Conservation (phyloP, 2,888 invertebrate genomes). For the Sarcophaga subvicina region DNA sequence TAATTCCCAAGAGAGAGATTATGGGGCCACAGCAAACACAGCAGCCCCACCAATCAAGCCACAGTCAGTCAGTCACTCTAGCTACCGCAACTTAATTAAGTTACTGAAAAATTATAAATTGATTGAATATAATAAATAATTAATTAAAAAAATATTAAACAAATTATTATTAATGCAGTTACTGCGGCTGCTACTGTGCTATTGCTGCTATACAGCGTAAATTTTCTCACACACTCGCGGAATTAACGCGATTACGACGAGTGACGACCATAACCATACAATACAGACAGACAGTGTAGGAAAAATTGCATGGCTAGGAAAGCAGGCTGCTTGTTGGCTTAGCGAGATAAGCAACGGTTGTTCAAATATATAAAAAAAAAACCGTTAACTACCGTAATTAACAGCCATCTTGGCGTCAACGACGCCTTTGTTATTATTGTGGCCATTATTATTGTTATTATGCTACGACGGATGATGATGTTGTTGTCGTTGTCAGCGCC, state of each 20-base stretch:
- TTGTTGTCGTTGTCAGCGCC: neutral
- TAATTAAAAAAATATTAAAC: slow-evolving; percentile 17
- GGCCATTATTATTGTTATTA: too few species aligned
- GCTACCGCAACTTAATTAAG: slow-evolving; percentile 11
- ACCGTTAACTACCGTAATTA: slow-evolving; percentile 61
- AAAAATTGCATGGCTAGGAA: neutral
- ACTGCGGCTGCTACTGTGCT: too few species aligned
- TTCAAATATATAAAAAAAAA: slow-evolving; percentile 18
- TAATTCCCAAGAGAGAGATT: neutral
- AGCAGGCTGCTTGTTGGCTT: neutral
- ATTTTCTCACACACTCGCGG: neutral
- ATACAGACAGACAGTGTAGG: neutral
- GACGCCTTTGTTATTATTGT: neutral
- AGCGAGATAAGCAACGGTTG: neutral
- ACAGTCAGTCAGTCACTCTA: neutral
- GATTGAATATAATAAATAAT: slow-evolving; percentile 17
- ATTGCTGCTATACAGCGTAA: too few species aligned
- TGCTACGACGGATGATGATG: neutral
- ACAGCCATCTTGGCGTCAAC: slow-evolving; percentile 31
- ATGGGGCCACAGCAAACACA: neutral
- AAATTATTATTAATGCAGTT: neutral
- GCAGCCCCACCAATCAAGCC: too few species aligned
- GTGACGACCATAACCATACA: too few species aligned
- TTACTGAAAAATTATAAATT: slow-evolving; percentile 20
- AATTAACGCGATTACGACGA: too few species aligned